Percentiles rank a stretch among this genome's conserved stretches.
phyloP scores from a whole-genome alignment of 2,797 vertebrate species.

The Catharus ustulatus region DNA sequence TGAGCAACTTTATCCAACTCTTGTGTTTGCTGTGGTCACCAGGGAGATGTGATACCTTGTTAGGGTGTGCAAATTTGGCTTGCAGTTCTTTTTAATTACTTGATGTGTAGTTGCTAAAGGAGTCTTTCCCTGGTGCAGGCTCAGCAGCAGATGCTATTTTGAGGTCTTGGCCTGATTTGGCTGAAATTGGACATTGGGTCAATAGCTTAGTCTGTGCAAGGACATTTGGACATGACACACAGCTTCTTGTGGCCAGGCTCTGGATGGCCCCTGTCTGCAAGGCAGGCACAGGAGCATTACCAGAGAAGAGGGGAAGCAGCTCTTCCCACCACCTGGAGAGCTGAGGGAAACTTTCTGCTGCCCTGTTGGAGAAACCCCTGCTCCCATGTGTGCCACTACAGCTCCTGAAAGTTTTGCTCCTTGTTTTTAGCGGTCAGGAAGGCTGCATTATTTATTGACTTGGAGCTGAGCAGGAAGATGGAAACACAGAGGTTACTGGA shows the following conservation, averaged over 20 bases:
- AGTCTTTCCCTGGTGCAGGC: not conserved
- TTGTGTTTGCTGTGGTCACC: not conserved
- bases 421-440: not conserved
- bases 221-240: not conserved
- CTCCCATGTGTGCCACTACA: not conserved
- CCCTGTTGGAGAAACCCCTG: not conserved
- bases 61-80: not conserved
- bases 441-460: conserved; percentile 29
- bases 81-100: conserved; percentile 39
- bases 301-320: not conserved
- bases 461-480: not conserved
- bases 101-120: conserved; percentile 30
- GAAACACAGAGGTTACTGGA: not conserved
- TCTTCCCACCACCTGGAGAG: not conserved
- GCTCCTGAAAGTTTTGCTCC: not conserved
- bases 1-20: not conserved
- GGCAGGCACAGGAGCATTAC: not conserved
- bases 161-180: not conserved
- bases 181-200: not conserved
- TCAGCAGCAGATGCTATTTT: not conserved
- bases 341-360: not conserved
- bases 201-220: not conserved
- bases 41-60: not conserved
- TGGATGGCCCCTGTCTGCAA: not conserved
- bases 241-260: not conserved